Evolutionary conservation across 2,113 vertebrate species (phyloP), one percentile per base, ranked within the genome.

Genomic region (Myanophis thanlyinensis): DNA sequence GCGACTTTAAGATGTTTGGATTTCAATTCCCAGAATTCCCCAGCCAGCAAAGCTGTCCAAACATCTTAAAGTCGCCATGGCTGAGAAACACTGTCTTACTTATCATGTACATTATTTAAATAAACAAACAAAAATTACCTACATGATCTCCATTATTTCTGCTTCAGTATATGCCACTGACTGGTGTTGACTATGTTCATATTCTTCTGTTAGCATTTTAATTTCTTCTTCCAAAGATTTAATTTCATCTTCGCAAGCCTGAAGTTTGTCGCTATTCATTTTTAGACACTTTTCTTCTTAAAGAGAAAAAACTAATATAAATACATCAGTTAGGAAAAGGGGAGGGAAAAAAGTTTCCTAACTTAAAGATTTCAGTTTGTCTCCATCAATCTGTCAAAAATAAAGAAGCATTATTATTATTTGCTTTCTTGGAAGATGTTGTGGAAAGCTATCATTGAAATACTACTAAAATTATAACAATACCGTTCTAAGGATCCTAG

Each of bases 221-320:
- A 99, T 97, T 95, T 98, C 98, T 93, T 97, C 97, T 91, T 97
- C 96, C n/a, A 99, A 96, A 1, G 20, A 87, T 25, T 88, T 52
- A 4, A 98, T 97, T 94, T 98, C 96, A 25, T 97, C 96, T 95
- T 98, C 97, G 95, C 97, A 97, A 86, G 4, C 62, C 56, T 96
- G 67, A 80, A 0, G 67, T 44, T 0, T 0, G 1, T 6, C 51
- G 8, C 48, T 7, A 0, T 96, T 93, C 96, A 97, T 97, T 93
- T 95, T 87, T 67, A 93, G 20, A 85, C 86, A 11, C 59, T 46
- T 5, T 9, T 7, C 15, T 51, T 90, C 51, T 93, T 89, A 9
- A 11, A 93, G 0, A 23, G 35, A 92, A 94, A 90, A 90, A 84
- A 0, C 13, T 18, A 90, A 46, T n/a, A 46, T 20, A 23, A 54